Evolutionary conservation across 2,797 vertebrate genomes (phyloP).

Genomic region (Antrozous pallidus): DNA sequence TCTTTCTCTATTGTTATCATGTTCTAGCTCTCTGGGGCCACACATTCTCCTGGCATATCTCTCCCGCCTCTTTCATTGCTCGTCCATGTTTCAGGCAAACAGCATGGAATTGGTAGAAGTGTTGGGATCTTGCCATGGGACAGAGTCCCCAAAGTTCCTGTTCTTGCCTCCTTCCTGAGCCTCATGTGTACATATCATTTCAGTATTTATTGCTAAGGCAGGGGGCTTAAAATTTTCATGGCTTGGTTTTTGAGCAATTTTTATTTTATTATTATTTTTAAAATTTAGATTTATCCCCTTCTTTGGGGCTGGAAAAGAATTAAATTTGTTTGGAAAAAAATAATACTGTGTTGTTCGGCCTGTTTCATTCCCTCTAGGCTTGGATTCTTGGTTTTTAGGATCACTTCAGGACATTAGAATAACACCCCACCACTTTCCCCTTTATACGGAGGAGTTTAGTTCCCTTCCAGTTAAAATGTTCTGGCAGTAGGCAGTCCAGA

Average conservation of each 20-base stretch:
- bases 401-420: neutral
- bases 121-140: slow-evolving; percentile 30
- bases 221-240: slow-evolving; percentile 52
- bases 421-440: neutral
- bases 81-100: slow-evolving; percentile 1
- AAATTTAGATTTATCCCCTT: slow-evolving; percentile 43
- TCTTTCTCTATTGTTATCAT: neutral
- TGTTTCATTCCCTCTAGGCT: slow-evolving; percentile 47
- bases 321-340: slow-evolving; percentile 70
- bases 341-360: neutral
- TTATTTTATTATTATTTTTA: slow-evolving; percentile 61
- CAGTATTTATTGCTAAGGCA: slow-evolving; percentile 74
- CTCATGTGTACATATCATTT: slow-evolving; percentile 70
- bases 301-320: slow-evolving; percentile 57
- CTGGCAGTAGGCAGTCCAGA: neutral
- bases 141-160: neutral
- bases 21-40: neutral
- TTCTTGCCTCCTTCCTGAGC: slow-evolving; percentile 60
- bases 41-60: neutral
- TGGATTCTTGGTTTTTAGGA: slow-evolving; percentile 30
- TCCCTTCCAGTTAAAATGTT: slow-evolving; percentile 7
- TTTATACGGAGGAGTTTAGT: neutral
- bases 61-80: slow-evolving; percentile 1
- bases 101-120: neutral
- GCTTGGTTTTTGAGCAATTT: slow-evolving; percentile 55